A percentile compares a stretch with the other conserved stretches of the same genome.
phyloP scores from a whole-genome alignment of 1,140 invertebrate species.

The Drosophila watanabei region DNA sequence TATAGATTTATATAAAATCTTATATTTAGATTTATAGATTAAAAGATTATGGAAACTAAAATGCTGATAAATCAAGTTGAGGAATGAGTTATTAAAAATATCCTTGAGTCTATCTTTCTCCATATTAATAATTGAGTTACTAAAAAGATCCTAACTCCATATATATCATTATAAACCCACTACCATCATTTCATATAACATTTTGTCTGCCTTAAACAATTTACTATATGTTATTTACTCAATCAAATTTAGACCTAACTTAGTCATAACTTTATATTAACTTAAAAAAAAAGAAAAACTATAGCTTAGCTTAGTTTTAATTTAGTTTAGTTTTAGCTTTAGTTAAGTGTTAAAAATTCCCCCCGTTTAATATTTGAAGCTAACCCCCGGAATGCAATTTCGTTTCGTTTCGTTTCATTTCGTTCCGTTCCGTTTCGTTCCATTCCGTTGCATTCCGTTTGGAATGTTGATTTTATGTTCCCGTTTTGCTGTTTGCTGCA shows the following conservation, averaged over 20 bases:
- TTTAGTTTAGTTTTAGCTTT: constrained; percentile 46
- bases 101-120: background rate
- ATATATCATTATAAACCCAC: too few relatives aligned
- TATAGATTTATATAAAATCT: too few relatives aligned
- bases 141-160: too few relatives aligned
- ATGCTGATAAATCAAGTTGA: too few relatives aligned
- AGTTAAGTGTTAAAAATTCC: constrained; percentile 19
- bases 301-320: constrained; percentile 43
- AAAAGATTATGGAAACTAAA: too few relatives aligned
- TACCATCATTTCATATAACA: constrained; percentile 7
- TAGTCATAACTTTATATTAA: constrained; percentile 30
- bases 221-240: constrained; percentile 9
- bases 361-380: constrained; percentile 24
- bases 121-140: background rate
- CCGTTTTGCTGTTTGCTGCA: constrained; percentile 80
- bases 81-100: too few relatives aligned
- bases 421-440: constrained; percentile 55
- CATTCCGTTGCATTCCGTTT: constrained; percentile 44
- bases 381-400: constrained; percentile 49
- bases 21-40: too few relatives aligned
- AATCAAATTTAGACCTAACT: constrained; percentile 7
- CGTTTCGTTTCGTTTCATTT: constrained; percentile 1
- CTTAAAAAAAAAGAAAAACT: background rate
- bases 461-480: constrained; percentile 66
- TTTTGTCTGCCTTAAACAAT: background rate